These are phyloP conservation scores for Strigamia maritima DNA, from an alignment of 2,888 invertebrate species.

Conservation along the genomic window DNA sequence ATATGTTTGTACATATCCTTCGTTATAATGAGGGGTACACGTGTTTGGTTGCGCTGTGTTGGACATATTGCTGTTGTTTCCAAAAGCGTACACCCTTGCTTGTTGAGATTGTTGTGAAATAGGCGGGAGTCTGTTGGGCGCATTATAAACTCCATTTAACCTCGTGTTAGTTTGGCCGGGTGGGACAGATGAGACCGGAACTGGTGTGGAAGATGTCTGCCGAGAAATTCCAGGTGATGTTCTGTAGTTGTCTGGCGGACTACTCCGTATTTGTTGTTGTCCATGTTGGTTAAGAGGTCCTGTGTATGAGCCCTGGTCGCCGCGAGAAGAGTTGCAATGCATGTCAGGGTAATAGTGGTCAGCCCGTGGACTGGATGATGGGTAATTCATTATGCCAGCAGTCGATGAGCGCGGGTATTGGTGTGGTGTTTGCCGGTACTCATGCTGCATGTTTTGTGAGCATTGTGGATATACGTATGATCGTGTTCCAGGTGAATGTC, in stretches of 20 bases:
- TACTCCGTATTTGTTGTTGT: not conserved
- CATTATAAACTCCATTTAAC: constrained; percentile 35
- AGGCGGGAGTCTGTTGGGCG: constrained; percentile 16
- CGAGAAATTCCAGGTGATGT: constrained; percentile 35
- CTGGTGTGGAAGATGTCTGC: constrained; percentile 17
- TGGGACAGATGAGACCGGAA: not conserved
- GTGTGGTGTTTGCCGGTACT: constrained; percentile 29
- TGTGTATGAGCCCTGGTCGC: constrained; percentile 31
- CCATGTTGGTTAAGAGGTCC: not conserved
- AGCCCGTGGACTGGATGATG: constrained; percentile 36
- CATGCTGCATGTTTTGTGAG: constrained; percentile 26
- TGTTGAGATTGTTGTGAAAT: constrained; percentile 37
- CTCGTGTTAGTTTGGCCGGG: not conserved
- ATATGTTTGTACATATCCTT: constrained; percentile 27
- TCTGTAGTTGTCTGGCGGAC: constrained; percentile 29
- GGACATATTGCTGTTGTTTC: constrained; percentile 38
- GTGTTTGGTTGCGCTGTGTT: constrained; percentile 54
- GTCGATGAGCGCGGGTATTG: constrained; percentile 13
- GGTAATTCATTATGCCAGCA: not conserved
- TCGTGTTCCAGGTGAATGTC: not conserved
- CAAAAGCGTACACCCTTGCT: constrained; percentile 33
- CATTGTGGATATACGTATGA: constrained; percentile 31
- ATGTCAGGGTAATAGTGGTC: constrained; percentile 20
- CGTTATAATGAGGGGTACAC: constrained; percentile 57
- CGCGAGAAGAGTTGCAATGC: constrained; percentile 14